These are phyloP conservation scores for Rhopalosiphum padi DNA, from an alignment of 1,140 invertebrate species.

Conservation along the genomic window DNA sequence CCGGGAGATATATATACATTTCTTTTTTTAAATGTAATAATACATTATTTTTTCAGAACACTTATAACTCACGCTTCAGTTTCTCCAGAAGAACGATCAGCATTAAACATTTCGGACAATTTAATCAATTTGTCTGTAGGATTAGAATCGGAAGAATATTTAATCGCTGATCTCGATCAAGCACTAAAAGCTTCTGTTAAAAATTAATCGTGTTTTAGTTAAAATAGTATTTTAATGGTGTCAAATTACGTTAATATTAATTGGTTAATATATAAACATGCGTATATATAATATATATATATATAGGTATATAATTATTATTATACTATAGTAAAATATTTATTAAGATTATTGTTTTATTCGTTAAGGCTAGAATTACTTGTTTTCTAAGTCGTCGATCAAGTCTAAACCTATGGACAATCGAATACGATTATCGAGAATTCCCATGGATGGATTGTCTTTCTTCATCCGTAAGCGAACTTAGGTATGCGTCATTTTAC, in stretches of 20 bases:
- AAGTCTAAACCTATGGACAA: slow-evolving; percentile 93
- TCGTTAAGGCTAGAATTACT: slow-evolving; percentile 68
- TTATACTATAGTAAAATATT: background rate
- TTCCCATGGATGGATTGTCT: slow-evolving; percentile 79
- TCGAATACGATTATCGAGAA: slow-evolving; percentile 85
- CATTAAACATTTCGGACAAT: slow-evolving; percentile 85
- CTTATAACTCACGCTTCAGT: slow-evolving; percentile 85
- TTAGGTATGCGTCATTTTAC: slow-evolving; percentile 79
- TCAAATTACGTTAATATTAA: background rate
- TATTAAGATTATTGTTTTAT: background rate
- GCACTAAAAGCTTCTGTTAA: slow-evolving; percentile 68
- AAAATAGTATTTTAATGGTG: slow-evolving; percentile 33
- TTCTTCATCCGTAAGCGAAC: slow-evolving; percentile 75
- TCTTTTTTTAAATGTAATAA: background rate
- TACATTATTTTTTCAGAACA: slow-evolving; percentile 64
- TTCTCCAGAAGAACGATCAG: slow-evolving; percentile 73
- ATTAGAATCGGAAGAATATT: slow-evolving; percentile 85
- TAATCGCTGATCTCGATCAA: slow-evolving; percentile 87
- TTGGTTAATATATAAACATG: background rate
- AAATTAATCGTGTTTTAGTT: background rate
- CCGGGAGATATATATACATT: background rate
- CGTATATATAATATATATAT: background rate
- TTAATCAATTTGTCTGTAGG: slow-evolving; percentile 92
- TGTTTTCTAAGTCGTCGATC: slow-evolving; percentile 82
- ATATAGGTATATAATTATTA: background rate